A percentile compares a stretch with the other conserved stretches of the same genome.
These are phyloP conservation scores for Apostichopus parvimensis DNA, from an alignment of 35 echinoderm and acorn worm genomes.

Conservation along the genomic window DNA sequence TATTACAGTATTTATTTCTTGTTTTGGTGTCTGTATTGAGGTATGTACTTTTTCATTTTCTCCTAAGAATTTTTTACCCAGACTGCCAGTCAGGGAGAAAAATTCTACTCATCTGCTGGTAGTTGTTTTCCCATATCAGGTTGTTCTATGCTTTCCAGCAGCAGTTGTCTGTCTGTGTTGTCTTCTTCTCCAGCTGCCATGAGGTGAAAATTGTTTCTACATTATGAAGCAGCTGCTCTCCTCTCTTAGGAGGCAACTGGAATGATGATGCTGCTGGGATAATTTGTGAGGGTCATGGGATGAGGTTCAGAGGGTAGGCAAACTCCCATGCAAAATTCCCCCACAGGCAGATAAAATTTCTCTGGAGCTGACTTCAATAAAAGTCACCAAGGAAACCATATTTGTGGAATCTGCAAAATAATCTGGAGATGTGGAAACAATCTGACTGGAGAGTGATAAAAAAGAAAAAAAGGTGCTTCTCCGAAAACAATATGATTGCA, in stretches of 20 bases:
- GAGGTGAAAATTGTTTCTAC: slow-evolving; percentile 36
- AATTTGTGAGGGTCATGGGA: slow-evolving; percentile 58
- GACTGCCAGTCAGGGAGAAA: neutral
- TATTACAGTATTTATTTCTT: too few species aligned
- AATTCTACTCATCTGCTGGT: neutral
- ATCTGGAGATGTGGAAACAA: neutral
- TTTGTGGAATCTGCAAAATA: slow-evolving; percentile 24
- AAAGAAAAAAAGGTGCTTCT: neutral
- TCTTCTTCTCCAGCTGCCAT: slow-evolving; percentile 32
- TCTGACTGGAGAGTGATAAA: neutral
- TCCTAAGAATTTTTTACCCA: neutral
- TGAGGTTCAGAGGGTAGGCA: slow-evolving; percentile 55
- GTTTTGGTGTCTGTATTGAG: neutral
- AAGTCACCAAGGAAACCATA: slow-evolving; percentile 48
- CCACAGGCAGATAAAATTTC: slow-evolving; percentile 59
- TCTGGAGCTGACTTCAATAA: slow-evolving; percentile 38
- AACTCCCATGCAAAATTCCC: slow-evolving; percentile 49
- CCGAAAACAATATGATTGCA: neutral
- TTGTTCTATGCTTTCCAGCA: too few species aligned
- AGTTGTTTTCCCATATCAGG: neutral
- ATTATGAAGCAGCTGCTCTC: slow-evolving; percentile 48
- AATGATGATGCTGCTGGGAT: slow-evolving; percentile 48
- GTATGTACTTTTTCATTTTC: neutral
- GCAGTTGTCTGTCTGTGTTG: slow-evolving; percentile 6
- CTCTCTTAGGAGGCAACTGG: slow-evolving; percentile 37